Conservation (phyloP, 2,797 vertebrate species). For the Eremophila alpestris region DNA sequence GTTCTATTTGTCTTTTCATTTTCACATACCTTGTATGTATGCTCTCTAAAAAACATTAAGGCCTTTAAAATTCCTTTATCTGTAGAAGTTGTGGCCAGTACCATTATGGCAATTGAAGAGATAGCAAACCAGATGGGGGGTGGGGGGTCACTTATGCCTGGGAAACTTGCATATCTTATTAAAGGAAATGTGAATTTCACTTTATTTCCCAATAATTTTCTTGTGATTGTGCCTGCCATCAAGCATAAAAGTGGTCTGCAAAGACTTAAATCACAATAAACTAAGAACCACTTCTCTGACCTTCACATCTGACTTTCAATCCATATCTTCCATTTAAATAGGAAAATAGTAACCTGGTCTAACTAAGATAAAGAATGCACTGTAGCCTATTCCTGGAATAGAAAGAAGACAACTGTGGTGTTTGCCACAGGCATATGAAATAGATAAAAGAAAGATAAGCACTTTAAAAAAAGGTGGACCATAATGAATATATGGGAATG, state of each 20-base stretch:
- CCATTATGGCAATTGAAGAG: not conserved
- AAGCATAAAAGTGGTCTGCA: not conserved
- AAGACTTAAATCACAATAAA: constrained; percentile 25
- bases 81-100: not conserved
- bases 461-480: constrained; percentile 50
- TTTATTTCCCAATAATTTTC: not conserved
- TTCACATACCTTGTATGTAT: not conserved
- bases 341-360: constrained; percentile 50
- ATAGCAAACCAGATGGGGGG: not conserved
- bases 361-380: constrained; percentile 66
- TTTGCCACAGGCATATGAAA: constrained; percentile 72
- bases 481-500: constrained; percentile 60
- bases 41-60: not conserved
- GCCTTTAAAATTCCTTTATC: not conserved
- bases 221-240: not conserved
- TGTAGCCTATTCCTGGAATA: constrained; percentile 48
- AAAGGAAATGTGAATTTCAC: not conserved
- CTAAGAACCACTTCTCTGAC: constrained; percentile 58
- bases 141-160: not conserved
- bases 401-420: constrained; percentile 42
- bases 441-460: constrained; percentile 75
- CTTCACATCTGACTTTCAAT: constrained; percentile 74
- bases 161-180: not conserved
- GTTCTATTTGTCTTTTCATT: not conserved
- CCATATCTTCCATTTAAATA: constrained; percentile 71